Evolutionary conservation across 2,113 vertebrate species (phyloP).

Genomic region (Speoplatyrhinus poulsoni): DNA sequence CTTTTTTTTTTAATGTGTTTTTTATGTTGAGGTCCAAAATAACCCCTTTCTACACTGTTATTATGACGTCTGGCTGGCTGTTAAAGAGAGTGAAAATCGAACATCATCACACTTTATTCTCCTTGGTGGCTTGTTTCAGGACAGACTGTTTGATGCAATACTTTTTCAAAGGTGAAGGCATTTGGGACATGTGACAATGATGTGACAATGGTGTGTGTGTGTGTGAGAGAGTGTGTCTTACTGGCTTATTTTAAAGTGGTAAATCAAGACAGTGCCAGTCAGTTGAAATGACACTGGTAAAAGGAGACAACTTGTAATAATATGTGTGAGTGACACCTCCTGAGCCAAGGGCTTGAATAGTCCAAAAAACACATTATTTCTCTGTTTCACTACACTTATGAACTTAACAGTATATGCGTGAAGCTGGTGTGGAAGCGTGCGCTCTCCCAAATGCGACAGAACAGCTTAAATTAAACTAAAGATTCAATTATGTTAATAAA

Average conservation of each 20-base stretch:
- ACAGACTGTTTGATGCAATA: slow-evolving; percentile 17
- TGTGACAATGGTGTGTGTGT: background rate
- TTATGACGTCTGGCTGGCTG: slow-evolving; percentile 29
- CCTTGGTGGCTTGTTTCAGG: slow-evolving; percentile 34
- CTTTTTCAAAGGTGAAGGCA: slow-evolving; percentile 16
- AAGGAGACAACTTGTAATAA: no score
- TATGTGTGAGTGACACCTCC: no score
- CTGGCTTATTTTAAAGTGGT: background rate
- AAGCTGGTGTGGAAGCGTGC: no score
- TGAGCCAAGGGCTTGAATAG: no score
- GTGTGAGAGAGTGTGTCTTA: background rate
- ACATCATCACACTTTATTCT: slow-evolving; percentile 26
- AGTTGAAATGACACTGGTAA: no score
- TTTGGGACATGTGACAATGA: background rate
- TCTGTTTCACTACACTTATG: no score
- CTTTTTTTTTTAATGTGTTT: slow-evolving; percentile 40
- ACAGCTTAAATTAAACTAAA: no score
- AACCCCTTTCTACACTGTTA: slow-evolving; percentile 29
- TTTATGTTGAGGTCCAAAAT: slow-evolving; percentile 27
- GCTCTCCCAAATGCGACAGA: no score
- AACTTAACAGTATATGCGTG: no score
- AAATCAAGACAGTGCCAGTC: no score
- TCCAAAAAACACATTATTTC: no score
- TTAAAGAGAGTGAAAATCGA: slow-evolving; percentile 40
- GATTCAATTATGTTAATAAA: no score